Conservation (phyloP, 1,140 invertebrate species). For the Acyrthosiphon pisum region DNA sequence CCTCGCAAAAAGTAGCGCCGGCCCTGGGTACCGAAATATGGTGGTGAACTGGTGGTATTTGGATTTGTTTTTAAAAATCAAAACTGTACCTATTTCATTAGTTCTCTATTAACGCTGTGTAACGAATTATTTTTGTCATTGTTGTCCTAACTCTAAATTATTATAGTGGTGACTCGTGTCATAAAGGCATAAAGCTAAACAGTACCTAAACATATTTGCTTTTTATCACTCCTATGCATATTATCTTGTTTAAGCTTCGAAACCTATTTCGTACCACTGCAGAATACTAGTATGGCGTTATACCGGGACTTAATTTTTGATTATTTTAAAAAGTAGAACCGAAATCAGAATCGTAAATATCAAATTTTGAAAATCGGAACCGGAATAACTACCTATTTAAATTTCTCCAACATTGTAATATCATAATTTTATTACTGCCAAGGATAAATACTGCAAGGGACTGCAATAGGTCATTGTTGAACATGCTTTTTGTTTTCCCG, state of each 20-base stretch:
- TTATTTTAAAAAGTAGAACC: background rate
- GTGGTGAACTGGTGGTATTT: background rate
- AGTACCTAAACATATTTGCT: background rate
- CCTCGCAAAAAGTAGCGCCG: too few species aligned
- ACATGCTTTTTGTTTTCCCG: slow-evolving; percentile 59
- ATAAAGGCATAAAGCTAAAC: too few species aligned
- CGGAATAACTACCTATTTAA: background rate
- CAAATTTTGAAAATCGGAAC: background rate
- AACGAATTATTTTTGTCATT: background rate
- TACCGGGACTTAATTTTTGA: too few species aligned
- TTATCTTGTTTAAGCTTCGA: background rate
- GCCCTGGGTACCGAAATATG: background rate
- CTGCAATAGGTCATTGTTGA: background rate
- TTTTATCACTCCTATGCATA: background rate
- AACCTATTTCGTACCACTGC: background rate
- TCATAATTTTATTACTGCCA: background rate
- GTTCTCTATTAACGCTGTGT: background rate
- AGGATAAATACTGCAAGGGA: background rate
- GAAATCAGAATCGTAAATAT: background rate
- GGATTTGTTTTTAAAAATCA: background rate
- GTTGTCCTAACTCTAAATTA: too few species aligned
- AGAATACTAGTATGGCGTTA: background rate
- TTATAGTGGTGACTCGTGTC: too few species aligned
- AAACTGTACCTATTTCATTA: background rate
- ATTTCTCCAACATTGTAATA: background rate